These are phyloP conservation scores for Myotis vivesi DNA, from an alignment of 2,797 vertebrate species.

Conservation along the genomic window DNA sequence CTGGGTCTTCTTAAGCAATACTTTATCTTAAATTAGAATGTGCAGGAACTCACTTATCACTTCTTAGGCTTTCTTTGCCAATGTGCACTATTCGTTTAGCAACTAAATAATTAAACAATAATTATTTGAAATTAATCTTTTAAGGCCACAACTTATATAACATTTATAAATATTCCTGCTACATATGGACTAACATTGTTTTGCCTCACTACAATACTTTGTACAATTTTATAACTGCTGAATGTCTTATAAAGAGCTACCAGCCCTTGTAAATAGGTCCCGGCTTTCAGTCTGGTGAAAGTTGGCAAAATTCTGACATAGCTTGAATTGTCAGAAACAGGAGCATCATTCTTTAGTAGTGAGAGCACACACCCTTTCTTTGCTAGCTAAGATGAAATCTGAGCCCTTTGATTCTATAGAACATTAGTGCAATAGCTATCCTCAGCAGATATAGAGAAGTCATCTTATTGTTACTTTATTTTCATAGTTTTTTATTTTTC, in stretches of 20 bases:
- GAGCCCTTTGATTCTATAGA: background rate
- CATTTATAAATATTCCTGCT: background rate
- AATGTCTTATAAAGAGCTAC: background rate
- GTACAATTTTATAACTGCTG: background rate
- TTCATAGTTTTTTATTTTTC: background rate
- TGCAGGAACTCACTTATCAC: background rate
- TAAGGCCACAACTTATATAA: background rate
- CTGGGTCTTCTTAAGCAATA: background rate
- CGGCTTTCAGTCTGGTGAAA: background rate
- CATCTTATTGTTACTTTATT: background rate
- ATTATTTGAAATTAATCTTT: slow-evolving; percentile 15
- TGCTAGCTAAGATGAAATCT: background rate
- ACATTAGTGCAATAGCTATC: background rate
- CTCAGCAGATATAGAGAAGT: background rate
- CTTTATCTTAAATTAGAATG: slow-evolving; percentile 50
- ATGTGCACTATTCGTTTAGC: background rate
- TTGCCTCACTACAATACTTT: background rate
- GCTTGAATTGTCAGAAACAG: background rate
- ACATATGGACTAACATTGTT: background rate
- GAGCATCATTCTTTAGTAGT: background rate
- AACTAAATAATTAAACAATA: background rate
- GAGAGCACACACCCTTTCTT: background rate
- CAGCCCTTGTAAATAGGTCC: background rate
- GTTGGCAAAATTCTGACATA: background rate
- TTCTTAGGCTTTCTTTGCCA: slow-evolving; percentile 45